phyloP scores from a whole-genome alignment of 2,113 vertebrate species.

The Clinocottus analis region DNA sequence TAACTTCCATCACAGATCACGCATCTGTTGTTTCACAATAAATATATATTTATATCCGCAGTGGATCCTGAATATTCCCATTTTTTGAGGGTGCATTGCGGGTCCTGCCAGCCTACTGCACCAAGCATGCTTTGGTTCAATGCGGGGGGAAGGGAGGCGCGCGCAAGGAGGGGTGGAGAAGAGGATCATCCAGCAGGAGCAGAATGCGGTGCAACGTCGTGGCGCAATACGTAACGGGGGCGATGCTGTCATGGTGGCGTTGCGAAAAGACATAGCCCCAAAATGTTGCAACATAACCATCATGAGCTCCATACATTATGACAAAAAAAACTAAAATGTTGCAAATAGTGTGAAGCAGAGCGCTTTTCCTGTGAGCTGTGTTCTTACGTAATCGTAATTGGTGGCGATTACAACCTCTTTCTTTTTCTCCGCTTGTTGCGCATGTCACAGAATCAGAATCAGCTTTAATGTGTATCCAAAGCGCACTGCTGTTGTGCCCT shows the following conservation, averaged over 20 bases:
- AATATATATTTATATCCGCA: neutral
- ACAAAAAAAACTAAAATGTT: neutral
- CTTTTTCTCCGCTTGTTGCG: conserved; percentile 69
- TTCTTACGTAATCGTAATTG: conserved; percentile 55
- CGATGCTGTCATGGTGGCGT: conserved; percentile 44
- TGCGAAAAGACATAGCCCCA: conserved; percentile 9
- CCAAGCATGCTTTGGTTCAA: conserved; percentile 82
- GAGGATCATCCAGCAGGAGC: conserved; percentile 74
- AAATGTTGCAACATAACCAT: conserved; percentile 4
- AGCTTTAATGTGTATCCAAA: too few species aligned
- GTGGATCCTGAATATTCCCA: conserved; percentile 13
- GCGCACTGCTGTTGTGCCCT: conserved; percentile 14
- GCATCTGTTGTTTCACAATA: conserved; percentile 3
- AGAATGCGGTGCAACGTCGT: conserved; percentile 78
- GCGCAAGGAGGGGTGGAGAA: conserved; percentile 60
- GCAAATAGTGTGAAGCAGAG: neutral
- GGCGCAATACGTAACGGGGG: conserved; percentile 76
- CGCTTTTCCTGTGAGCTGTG: conserved; percentile 30
- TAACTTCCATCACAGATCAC: conserved; percentile 6
- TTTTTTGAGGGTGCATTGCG: conserved; percentile 77
- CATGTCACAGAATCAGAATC: conserved; percentile 61
- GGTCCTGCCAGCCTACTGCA: conserved; percentile 80
- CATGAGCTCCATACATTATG: neutral
- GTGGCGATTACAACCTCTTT: conserved; percentile 21
- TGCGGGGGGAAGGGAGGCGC: conserved; percentile 71